Conservation (phyloP, 2,888 invertebrate genomes). For the Lepas anatifera region DNA sequence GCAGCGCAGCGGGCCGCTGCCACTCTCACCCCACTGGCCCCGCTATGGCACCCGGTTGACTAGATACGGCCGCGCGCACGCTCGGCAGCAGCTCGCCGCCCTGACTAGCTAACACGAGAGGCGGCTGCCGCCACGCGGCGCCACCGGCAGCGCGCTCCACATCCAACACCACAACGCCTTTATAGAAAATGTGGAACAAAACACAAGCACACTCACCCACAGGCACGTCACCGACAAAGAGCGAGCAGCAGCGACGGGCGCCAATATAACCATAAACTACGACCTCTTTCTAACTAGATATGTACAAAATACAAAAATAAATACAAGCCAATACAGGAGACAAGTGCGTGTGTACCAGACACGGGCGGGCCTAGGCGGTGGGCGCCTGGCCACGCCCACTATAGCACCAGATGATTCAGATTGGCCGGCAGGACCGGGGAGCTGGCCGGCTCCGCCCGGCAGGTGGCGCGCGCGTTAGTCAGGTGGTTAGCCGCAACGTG, state of each 20-base stretch:
- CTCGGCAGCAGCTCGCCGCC: background rate
- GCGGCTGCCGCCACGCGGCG: background rate
- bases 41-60: conserved; percentile 3
- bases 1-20: background rate
- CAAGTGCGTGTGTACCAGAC: no score
- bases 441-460: no score
- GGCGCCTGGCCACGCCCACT: background rate
- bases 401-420: conserved; percentile 6
- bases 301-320: conserved; percentile 7
- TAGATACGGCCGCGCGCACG: background rate
- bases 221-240: background rate
- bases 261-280: no score
- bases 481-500: background rate
- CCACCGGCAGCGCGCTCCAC: no score
- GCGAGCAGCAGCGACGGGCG: no score
- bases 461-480: background rate
- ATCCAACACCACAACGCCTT: no score
- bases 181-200: conserved; percentile 2
- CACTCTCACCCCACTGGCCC: background rate
- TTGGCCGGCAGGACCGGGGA: background rate
- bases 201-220: background rate
- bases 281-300: background rate
- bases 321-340: background rate
- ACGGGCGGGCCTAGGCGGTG: no score
- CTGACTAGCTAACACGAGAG: background rate